Percentiles rank a stretch among this genome's conserved stretches.
Evolutionary conservation across 2,797 vertebrate genomes (phyloP).

Genomic region (Enteromius trimaculatus): DNA sequence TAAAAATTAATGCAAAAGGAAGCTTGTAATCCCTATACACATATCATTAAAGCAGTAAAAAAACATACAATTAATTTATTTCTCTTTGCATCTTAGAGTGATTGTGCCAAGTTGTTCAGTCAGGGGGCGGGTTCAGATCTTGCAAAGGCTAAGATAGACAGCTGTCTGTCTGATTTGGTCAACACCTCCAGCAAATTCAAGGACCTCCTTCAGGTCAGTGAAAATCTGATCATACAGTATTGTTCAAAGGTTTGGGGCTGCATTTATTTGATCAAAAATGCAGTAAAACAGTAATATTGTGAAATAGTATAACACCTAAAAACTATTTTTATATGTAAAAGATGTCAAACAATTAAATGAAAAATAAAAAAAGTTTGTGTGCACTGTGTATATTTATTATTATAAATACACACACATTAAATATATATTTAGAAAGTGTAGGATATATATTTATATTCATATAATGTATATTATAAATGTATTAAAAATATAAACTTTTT

Average conservation of each 20-base stretch:
- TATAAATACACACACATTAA: too few relatives aligned
- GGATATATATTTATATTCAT: too few relatives aligned
- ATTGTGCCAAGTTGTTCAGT: slow-evolving; percentile 92
- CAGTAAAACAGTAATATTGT: background rate
- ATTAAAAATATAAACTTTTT: too few relatives aligned
- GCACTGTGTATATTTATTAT: too few relatives aligned
- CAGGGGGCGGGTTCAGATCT: slow-evolving; percentile 87
- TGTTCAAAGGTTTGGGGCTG: background rate
- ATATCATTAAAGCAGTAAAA: background rate
- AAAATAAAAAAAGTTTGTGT: too few relatives aligned
- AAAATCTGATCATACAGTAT: background rate
- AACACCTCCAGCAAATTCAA: slow-evolving; percentile 93
- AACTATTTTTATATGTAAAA: background rate
- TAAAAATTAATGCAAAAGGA: background rate
- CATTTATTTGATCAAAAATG: background rate
- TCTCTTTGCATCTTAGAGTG: slow-evolving; percentile 77
- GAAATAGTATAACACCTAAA: background rate
- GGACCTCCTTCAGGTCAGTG: slow-evolving; percentile 91
- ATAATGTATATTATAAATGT: too few relatives aligned
- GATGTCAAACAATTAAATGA: background rate
- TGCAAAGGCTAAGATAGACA: slow-evolving; percentile 93
- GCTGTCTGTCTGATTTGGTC: slow-evolving; percentile 92
- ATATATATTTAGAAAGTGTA: too few relatives aligned
- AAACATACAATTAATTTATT: background rate
- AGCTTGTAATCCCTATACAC: background rate